Evolutionary conservation across 2,113 vertebrate species (phyloP).

Genomic region (Rana temporaria): DNA sequence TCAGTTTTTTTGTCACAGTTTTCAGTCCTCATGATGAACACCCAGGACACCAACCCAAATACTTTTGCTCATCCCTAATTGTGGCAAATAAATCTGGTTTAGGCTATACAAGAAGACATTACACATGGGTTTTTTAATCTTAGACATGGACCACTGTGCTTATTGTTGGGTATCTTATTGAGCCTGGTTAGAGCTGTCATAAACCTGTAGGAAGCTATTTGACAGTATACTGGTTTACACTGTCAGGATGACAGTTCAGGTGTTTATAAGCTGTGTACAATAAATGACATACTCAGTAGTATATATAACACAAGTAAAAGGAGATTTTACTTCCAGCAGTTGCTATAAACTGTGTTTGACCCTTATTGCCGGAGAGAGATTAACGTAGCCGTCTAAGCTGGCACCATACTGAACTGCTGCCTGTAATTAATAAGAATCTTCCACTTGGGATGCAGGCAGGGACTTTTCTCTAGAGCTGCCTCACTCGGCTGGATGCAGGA

Average conservation of each 20-base stretch:
- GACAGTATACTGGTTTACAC: neutral
- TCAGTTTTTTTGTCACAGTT: no score
- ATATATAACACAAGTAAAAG: slow-evolving; percentile 5
- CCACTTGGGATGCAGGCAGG: slow-evolving; percentile 40
- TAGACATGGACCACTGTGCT: neutral
- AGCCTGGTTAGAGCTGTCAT: neutral
- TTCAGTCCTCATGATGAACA: no score
- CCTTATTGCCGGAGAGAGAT: slow-evolving; percentile 42
- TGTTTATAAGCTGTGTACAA: slow-evolving; percentile 3
- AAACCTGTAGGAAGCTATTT: neutral
- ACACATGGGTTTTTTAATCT: neutral
- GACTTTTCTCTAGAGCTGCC: slow-evolving; percentile 36
- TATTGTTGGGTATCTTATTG: neutral
- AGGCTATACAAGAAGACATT: neutral
- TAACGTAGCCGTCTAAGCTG: slow-evolving; percentile 21
- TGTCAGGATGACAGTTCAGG: slow-evolving; percentile 28
- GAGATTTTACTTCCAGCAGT: slow-evolving; percentile 43
- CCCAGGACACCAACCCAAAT: no score
- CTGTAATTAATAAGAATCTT: slow-evolving; percentile 47
- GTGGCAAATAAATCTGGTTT: neutral
- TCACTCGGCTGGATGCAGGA: slow-evolving; percentile 46
- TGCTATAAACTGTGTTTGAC: slow-evolving; percentile 44
- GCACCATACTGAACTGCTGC: slow-evolving; percentile 45
- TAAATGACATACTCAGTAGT: slow-evolving; percentile 18
- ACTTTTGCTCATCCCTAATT: no score